Base-by-base conservation (phyloP, 2,797 vertebrate species). In the Brotula barbata region DNA sequence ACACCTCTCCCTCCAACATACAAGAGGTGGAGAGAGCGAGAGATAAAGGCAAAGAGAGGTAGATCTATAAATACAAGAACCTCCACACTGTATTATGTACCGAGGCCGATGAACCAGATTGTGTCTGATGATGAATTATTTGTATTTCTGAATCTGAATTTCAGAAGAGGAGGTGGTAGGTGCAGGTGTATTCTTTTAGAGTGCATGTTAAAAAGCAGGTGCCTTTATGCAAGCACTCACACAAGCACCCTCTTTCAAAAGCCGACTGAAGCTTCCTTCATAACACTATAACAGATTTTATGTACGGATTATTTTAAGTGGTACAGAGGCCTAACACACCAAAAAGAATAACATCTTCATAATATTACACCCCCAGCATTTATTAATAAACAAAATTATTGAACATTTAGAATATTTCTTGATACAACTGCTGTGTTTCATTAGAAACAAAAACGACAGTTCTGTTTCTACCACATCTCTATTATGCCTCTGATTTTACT, bases 41-140 rank as follows among this genome's bases (percentile, higher is more conserved):
- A 47, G 34, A 49, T 16, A 53, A 14, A 17, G 16, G 41, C 15
- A 65, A 52, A 68, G 51, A 39, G 46, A 55, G 37, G 49, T 54
- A 65, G 42, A 64, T 75, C 81, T 88, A 88, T 85, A 85, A 88
- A 89, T 87, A 87, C 60, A 56, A 71, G 84, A 82, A 74, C 73
- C 57, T 60, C n/a, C 37, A 67, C 80, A 75, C 63, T 45, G 8
- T 67, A 85, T 85, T 77, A 85, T 78, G 73, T 82, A 87, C 85
- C 75, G 69, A 54, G 71, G 77, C 81, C 71, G 80, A 68, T 50
- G 54, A 81, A 82, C 73, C 70, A 67, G 73, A 80, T 78, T 76
- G 44, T 78, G 62, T 79, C 61, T 80, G 68, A 75, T 73, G 68
- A 69, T 80, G 81, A 81, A 75, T 52, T 56, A 64, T 84, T 83